Evolutionary conservation across 2,797 vertebrate genomes (phyloP).

Genomic region (Mycteria americana): DNA sequence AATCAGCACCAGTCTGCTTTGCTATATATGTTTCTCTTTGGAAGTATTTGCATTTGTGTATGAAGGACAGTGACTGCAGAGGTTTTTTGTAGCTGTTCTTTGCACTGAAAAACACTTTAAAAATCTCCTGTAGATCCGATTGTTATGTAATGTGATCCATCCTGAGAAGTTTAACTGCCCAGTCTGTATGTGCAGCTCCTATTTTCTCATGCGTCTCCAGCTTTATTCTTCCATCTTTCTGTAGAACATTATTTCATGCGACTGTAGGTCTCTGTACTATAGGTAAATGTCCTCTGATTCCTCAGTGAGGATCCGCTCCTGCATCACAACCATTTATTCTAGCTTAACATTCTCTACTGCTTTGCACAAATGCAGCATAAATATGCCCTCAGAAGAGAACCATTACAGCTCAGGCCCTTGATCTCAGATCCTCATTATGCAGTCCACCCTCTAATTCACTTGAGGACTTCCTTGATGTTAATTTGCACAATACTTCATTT

Average conservation of each 20-base stretch:
- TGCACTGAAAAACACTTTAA: neutral
- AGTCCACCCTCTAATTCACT: slow-evolving; percentile 61
- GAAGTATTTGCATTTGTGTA: neutral
- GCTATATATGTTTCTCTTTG: neutral
- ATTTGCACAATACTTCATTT: slow-evolving; percentile 66
- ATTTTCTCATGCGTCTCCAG: neutral
- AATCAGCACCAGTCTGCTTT: neutral
- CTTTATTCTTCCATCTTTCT: neutral
- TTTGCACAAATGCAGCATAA: slow-evolving; percentile 60
- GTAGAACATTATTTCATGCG: neutral
- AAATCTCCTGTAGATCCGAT: neutral
- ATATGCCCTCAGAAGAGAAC: slow-evolving; percentile 65
- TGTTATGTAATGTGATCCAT: neutral
- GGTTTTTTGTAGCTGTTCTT: neutral
- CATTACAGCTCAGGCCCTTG: slow-evolving; percentile 38
- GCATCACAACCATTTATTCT: slow-evolving; percentile 2
- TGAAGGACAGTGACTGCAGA: neutral
- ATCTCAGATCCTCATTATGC: slow-evolving; percentile 65
- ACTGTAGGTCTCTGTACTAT: neutral
- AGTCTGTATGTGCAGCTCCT: neutral
- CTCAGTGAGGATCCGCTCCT: neutral
- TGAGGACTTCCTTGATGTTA: slow-evolving; percentile 62
- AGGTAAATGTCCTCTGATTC: neutral
- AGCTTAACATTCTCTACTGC: neutral
- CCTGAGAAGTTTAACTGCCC: neutral